These are phyloP conservation scores for Alviniconcha strummeri DNA, from an alignment of 2,888 invertebrate species.

Conservation along the genomic window DNA sequence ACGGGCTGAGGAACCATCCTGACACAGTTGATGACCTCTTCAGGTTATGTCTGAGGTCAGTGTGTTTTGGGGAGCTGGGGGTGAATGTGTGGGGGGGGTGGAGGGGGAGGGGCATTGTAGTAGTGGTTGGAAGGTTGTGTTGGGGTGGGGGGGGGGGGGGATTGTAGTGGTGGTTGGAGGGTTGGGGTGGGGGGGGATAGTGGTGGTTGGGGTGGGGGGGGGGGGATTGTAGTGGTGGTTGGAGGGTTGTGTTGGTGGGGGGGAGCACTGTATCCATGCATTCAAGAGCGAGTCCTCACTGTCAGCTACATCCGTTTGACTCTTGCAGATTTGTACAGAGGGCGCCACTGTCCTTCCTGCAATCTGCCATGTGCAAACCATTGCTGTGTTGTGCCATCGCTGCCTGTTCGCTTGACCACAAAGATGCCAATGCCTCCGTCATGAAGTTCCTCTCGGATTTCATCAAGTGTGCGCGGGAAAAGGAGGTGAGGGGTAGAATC, in stretches of 20 bases:
- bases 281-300: too few species aligned
- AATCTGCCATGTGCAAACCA: slow-evolving; percentile 82
- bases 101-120: too few species aligned
- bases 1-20: slow-evolving; percentile 92
- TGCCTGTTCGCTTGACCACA: slow-evolving; percentile 90
- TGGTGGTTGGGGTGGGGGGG: neutral
- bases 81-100: neutral
- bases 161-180: too few species aligned
- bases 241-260: too few species aligned
- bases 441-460: slow-evolving; percentile 96
- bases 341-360: slow-evolving; percentile 87
- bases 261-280: too few species aligned
- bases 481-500: slow-evolving; percentile 53
- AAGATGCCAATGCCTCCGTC: slow-evolving; percentile 95
- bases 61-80: neutral
- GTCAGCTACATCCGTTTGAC: slow-evolving; percentile 5
- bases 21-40: slow-evolving; percentile 99
- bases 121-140: too few species aligned
- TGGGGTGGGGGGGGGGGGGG: too few species aligned
- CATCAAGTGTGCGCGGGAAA: slow-evolving; percentile 72
- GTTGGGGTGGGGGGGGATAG: neutral
- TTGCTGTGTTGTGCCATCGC: slow-evolving; percentile 89
- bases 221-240: too few species aligned
- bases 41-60: slow-evolving; percentile 82
- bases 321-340: slow-evolving; percentile 84